phyloP scores from a whole-genome alignment of 2,113 vertebrate genomes.

The Carollia perspicillata region DNA sequence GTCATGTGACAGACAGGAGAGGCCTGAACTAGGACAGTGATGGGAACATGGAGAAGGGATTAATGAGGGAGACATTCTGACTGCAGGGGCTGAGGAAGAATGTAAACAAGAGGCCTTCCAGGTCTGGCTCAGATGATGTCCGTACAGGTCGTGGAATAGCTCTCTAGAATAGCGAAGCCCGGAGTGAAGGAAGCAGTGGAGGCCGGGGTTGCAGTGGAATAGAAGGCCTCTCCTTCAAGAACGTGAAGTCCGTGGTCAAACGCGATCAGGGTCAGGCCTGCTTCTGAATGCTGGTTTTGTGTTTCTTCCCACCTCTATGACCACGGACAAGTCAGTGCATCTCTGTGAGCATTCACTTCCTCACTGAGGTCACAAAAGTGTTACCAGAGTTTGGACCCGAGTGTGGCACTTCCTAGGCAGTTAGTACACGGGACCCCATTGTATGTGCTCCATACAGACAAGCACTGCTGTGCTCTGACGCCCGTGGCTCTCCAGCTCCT shows the following conservation, averaged over 20 bases:
- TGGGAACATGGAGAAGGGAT: background rate
- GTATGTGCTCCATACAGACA: background rate
- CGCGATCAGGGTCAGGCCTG: background rate
- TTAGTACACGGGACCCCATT: background rate
- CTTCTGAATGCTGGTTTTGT: background rate
- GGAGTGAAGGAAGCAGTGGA: background rate
- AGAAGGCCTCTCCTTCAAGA: background rate
- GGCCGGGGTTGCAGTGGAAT: background rate
- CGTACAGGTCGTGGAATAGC: background rate
- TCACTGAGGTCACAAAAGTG: background rate
- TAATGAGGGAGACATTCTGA: background rate
- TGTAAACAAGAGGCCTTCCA: background rate
- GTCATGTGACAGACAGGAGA: background rate
- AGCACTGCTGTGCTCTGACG: background rate
- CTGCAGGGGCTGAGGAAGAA: background rate
- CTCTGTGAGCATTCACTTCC: background rate
- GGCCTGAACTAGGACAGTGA: background rate
- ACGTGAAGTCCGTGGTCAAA: background rate
- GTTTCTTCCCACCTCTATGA: background rate
- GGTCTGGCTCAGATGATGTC: background rate
- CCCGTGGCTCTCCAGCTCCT: background rate
- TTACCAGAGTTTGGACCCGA: background rate
- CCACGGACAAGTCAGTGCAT: background rate
- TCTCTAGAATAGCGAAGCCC: background rate
- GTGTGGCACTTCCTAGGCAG: background rate